Percentiles rank a stretch among this genome's conserved stretches.
Conservation (phyloP, 2,888 invertebrate genomes). For the Ormyrus nitidulus region DNA sequence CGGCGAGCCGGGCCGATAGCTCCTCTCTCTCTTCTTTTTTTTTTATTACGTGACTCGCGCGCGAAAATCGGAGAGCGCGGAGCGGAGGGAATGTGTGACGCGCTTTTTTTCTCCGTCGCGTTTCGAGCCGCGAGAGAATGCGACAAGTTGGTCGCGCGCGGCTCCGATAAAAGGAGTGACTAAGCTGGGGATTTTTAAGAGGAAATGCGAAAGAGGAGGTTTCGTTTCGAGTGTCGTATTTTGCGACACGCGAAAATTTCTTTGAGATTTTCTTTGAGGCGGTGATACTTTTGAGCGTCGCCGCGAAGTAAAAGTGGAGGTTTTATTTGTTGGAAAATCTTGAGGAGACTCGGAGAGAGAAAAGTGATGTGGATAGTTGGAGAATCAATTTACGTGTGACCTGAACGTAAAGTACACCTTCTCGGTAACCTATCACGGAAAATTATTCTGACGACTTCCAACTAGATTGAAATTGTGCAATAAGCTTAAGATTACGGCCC, state of each 20-base stretch:
- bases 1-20: constrained; percentile 32
- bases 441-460: constrained; percentile 39
- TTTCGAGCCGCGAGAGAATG: not conserved
- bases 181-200: too few relatives aligned
- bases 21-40: not conserved
- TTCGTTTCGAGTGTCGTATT: too few relatives aligned
- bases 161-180: too few relatives aligned
- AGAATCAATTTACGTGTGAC: constrained; percentile 38
- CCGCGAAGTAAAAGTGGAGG: not conserved
- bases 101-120: not conserved
- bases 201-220: too few relatives aligned
- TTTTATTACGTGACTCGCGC: constrained; percentile 43
- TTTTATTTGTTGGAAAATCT: not conserved
- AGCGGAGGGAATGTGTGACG: not conserved
- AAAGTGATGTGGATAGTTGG: constrained; percentile 34
- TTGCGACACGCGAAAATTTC: too few relatives aligned
- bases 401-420: constrained; percentile 44
- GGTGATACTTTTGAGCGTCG: too few relatives aligned
- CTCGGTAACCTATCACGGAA: constrained; percentile 42
- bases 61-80: constrained; percentile 20
- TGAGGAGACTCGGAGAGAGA: not conserved
- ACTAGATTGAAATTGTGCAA: constrained; percentile 23
- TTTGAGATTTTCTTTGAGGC: too few relatives aligned
- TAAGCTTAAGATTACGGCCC: constrained; percentile 30
- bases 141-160: not conserved